A percentile compares a stretch with the other conserved stretches of the same genome.
Evolutionary conservation across 1,140 invertebrate species (phyloP).

Genomic region (Sycophaga agraensis): DNA sequence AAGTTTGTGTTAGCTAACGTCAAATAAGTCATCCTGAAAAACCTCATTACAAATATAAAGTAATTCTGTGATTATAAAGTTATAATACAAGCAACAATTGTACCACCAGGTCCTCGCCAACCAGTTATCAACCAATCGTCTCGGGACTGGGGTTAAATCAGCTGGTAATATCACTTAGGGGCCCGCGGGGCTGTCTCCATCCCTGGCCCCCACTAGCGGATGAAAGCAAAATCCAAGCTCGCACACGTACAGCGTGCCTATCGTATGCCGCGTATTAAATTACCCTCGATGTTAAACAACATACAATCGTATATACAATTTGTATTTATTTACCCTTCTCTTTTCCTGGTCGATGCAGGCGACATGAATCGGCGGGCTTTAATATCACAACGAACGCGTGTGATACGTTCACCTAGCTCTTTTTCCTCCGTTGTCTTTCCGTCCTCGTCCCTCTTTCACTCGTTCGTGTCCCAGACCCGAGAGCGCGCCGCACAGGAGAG

Average conservation of each 20-base stretch:
- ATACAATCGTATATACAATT: background rate
- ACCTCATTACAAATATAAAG: background rate
- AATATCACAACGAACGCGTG: background rate
- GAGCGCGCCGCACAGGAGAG: background rate
- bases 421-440: too few relatives aligned
- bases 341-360: background rate
- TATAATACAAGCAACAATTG: background rate
- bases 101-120: background rate
- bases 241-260: too few relatives aligned
- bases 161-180: constrained; percentile 1
- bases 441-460: background rate
- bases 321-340: background rate
- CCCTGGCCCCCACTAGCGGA: background rate
- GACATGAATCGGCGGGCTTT: too few relatives aligned
- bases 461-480: background rate
- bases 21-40: too few relatives aligned
- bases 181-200: background rate
- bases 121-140: background rate
- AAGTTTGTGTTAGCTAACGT: too few relatives aligned
- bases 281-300: background rate
- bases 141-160: background rate
- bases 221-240: background rate
- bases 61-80: background rate
- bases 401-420: background rate
- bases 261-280: background rate